Evolutionary conservation across 1,140 invertebrate genomes (phyloP).

Genomic region (Leptopilina clavipes): DNA sequence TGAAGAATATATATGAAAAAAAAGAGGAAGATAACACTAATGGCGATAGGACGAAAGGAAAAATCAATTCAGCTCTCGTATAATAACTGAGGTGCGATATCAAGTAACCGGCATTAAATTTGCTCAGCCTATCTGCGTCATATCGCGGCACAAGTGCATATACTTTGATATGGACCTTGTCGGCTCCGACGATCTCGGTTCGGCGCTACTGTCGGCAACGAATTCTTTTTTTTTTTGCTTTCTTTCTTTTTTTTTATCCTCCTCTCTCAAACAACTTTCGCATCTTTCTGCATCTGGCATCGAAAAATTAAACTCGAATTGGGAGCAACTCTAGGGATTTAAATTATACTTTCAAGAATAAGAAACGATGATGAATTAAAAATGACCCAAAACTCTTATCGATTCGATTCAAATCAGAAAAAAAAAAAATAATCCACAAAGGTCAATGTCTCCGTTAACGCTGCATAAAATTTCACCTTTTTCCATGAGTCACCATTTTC

Average conservation of each 20-base stretch:
- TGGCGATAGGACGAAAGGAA: background rate
- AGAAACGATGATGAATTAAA: background rate
- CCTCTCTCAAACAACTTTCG: conserved; percentile 1
- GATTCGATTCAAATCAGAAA: background rate
- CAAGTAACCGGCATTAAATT: conserved; percentile 12
- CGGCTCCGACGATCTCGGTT: background rate
- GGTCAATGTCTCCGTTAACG: background rate
- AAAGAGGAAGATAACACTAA: background rate
- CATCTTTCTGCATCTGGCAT: conserved; percentile 18
- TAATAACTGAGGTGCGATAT: background rate
- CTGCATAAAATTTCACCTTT: background rate
- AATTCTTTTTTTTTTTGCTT: background rate
- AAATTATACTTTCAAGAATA: background rate
- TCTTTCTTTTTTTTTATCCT: too few relatives aligned
- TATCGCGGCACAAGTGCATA: conserved; percentile 17
- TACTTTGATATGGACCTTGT: conserved; percentile 11
- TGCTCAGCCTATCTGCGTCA: conserved; percentile 3
- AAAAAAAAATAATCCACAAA: background rate
- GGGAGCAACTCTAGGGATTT: background rate
- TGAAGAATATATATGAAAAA: background rate
- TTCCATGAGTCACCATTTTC: background rate
- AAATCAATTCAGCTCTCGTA: background rate
- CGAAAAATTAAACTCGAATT: conserved; percentile 2
- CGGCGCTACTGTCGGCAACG: background rate
- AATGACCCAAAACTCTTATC: background rate